Evolutionary conservation across 2,888 invertebrate genomes (phyloP).

Genomic region (Penaeus monodon): DNA sequence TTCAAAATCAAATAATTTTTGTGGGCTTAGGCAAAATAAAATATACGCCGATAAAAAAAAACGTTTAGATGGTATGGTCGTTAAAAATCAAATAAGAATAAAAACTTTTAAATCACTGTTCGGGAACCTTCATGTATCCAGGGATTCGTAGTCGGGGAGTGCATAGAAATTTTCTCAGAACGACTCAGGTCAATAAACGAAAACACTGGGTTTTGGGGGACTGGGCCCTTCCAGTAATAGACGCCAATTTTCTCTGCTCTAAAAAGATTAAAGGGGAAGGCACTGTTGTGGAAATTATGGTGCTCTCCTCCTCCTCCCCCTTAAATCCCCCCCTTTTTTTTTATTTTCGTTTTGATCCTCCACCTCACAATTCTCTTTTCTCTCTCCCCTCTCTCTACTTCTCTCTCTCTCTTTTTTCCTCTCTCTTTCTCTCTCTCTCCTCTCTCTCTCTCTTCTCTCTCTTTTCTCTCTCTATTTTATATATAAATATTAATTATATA

Average conservation of each 20-base stretch:
- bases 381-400: not conserved
- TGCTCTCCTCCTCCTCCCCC: not conserved
- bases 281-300: too few species aligned
- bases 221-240: not conserved
- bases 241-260: not conserved
- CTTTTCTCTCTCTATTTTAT: not conserved
- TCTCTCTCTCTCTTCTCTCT: too few species aligned
- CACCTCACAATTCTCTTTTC: not conserved
- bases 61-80: too few species aligned
- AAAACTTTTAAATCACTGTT: not conserved
- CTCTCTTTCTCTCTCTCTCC: conserved; percentile 3
- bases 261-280: not conserved
- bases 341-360: not conserved
- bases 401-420: not conserved
- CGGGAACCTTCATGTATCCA: not conserved
- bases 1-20: too few species aligned
- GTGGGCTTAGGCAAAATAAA: too few species aligned
- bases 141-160: not conserved
- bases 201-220: not conserved
- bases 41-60: too few species aligned
- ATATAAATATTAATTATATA: not conserved
- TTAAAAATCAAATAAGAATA: too few species aligned
- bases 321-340: too few species aligned
- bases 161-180: not conserved
- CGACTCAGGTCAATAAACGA: conserved; percentile 1